phyloP scores from a whole-genome alignment of 2,797 vertebrate species.

The Sternotherus odoratus region DNA sequence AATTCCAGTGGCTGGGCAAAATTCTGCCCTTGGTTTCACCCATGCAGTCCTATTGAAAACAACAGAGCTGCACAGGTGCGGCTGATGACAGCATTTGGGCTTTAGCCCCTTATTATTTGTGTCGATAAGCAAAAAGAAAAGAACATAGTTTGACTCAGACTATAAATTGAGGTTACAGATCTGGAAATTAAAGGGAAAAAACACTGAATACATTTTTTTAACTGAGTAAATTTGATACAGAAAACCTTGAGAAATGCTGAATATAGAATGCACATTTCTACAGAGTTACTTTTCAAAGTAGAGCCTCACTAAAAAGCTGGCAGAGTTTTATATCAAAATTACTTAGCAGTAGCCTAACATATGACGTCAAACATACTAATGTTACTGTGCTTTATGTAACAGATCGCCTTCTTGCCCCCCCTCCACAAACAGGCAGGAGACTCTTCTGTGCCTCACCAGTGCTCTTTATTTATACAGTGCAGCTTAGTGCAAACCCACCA shows the following conservation, averaged over 20 bases:
- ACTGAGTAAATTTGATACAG: not conserved
- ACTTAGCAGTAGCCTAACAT: not conserved
- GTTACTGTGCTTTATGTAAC: not conserved
- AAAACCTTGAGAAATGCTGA: not conserved
- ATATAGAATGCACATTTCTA: not conserved
- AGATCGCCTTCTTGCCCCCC: too few relatives aligned
- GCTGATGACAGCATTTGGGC: not conserved
- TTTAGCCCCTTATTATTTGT: not conserved
- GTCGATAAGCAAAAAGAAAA: not conserved
- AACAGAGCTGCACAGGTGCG: not conserved
- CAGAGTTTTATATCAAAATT: constrained; percentile 2
- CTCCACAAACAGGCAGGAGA: too few relatives aligned
- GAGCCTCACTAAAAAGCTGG: not conserved
- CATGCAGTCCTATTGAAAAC: not conserved
- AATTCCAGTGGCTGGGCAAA: not conserved
- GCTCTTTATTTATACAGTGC: too few relatives aligned
- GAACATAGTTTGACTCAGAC: constrained; percentile 25
- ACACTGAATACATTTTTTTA: not conserved
- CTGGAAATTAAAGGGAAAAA: constrained; percentile 9
- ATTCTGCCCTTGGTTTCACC: not conserved
- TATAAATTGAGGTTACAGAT: not conserved
- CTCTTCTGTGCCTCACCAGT: too few relatives aligned
- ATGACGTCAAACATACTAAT: not conserved
- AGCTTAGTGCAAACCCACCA: too few relatives aligned
- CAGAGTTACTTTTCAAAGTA: not conserved